phyloP scores from a whole-genome alignment of 1,140 invertebrate genomes.

The Lepidurus arcticus region DNA sequence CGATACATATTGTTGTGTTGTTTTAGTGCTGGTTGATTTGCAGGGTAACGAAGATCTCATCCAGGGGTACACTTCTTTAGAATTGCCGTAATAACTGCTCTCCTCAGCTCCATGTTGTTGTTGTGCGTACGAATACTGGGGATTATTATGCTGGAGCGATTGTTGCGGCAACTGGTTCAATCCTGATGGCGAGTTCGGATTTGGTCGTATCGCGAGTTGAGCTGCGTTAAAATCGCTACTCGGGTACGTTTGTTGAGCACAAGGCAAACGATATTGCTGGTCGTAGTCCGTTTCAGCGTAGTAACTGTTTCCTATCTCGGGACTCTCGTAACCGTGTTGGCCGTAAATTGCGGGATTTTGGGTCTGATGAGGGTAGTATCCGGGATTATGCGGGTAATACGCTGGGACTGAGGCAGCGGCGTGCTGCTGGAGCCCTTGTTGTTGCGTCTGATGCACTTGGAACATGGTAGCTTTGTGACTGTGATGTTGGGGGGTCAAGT shows the following conservation, averaged over 20 bases:
- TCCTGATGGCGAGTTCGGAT: not conserved
- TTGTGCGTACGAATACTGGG: not conserved
- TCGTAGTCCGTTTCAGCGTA: not conserved
- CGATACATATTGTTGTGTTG: not conserved
- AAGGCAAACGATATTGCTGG: not conserved
- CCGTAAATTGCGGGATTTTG: not conserved
- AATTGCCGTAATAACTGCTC: not conserved
- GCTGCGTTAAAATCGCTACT: not conserved
- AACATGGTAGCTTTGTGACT: constrained; percentile 19
- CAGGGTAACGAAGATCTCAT: not conserved
- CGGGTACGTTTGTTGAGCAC: not conserved
- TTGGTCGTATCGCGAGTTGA: not conserved
- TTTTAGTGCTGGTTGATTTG: not conserved
- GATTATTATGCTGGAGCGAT: not conserved
- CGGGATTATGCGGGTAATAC: not conserved
- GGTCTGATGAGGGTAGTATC: not conserved
- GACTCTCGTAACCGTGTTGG: not conserved
- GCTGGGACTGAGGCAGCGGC: not conserved
- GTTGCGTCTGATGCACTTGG: constrained; percentile 20
- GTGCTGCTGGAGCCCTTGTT: constrained; percentile 3
- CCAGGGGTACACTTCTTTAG: not conserved
- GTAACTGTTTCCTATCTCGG: not conserved
- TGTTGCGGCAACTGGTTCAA: not conserved
- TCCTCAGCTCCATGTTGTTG: not conserved
- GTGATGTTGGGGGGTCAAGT: not conserved